These are phyloP conservation scores for Vombatus ursinus DNA, from an alignment of 2,113 vertebrate genomes.

Conservation along the genomic window DNA sequence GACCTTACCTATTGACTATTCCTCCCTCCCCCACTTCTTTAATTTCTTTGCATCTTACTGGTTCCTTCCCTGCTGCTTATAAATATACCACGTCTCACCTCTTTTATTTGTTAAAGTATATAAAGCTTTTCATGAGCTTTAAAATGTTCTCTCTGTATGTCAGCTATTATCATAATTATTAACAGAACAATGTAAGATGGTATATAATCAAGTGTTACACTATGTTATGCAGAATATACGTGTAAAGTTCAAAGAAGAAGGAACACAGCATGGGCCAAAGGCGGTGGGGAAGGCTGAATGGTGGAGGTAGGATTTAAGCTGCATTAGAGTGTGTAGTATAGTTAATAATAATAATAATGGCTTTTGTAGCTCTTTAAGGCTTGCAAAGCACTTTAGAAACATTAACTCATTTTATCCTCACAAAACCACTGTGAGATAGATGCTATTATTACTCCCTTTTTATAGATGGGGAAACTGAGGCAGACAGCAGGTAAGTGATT, in stretches of 20 bases:
- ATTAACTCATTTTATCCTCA: neutral
- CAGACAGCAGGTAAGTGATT: neutral
- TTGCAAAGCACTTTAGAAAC: neutral
- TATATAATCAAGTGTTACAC: neutral
- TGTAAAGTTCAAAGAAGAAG: neutral
- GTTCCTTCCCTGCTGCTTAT: neutral
- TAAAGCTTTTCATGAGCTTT: neutral
- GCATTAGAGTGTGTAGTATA: neutral
- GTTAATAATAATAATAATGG: neutral
- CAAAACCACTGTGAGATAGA: neutral
- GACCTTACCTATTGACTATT: neutral
- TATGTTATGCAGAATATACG: neutral
- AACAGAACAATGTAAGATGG: neutral
- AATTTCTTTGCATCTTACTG: neutral
- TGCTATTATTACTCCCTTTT: neutral
- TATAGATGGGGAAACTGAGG: neutral
- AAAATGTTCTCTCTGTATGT: neutral
- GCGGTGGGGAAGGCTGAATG: neutral
- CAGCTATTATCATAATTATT: neutral
- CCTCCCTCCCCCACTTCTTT: neutral
- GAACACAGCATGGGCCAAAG: neutral
- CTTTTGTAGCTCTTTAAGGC: neutral
- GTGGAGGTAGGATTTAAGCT: neutral
- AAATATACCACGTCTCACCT: neutral
- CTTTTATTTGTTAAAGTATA: neutral